These are phyloP conservation scores for Glyphotaelius pellucidus DNA, from an alignment of 2,888 invertebrate genomes.

Conservation along the genomic window DNA sequence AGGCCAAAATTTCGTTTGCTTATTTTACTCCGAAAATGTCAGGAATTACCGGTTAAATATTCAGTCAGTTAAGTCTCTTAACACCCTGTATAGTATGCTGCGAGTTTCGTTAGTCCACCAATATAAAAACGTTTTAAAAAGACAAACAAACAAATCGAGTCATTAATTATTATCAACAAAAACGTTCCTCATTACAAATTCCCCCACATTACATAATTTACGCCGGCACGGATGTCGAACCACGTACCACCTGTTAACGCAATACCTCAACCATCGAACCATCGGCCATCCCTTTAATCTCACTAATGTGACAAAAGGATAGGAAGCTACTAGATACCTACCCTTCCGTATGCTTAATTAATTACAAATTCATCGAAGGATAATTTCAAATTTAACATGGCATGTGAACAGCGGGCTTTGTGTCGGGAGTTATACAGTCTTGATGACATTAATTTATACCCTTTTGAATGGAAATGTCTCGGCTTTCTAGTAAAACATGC, in stretches of 20 bases:
- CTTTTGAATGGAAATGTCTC: not conserved
- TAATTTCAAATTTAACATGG: constrained; percentile 58
- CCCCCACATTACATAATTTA: constrained; percentile 42
- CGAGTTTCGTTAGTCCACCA: not conserved
- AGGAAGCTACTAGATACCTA: constrained; percentile 4
- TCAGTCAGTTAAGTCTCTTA: too few relatives aligned
- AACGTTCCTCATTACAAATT: constrained; percentile 28
- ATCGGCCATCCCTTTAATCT: constrained; percentile 27
- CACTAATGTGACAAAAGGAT: constrained; percentile 39
- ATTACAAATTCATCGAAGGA: constrained; percentile 52
- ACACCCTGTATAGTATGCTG: not conserved
- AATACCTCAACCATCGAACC: constrained; percentile 40
- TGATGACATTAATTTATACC: constrained; percentile 7
- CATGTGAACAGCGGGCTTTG: constrained; percentile 30
- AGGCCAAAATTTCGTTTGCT: too few relatives aligned
- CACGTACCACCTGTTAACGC: constrained; percentile 50
- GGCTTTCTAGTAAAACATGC: not conserved
- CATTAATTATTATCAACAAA: constrained; percentile 24
- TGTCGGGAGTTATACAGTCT: not conserved
- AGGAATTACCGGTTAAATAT: too few relatives aligned
- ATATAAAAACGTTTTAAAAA: not conserved
- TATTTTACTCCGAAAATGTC: too few relatives aligned
- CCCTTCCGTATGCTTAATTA: constrained; percentile 51
- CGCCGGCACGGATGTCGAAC: constrained; percentile 17
- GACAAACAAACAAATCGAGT: constrained; percentile 32